Base-by-base conservation (phyloP, 2,888 invertebrate species). In the Eupsilia transversa region DNA sequence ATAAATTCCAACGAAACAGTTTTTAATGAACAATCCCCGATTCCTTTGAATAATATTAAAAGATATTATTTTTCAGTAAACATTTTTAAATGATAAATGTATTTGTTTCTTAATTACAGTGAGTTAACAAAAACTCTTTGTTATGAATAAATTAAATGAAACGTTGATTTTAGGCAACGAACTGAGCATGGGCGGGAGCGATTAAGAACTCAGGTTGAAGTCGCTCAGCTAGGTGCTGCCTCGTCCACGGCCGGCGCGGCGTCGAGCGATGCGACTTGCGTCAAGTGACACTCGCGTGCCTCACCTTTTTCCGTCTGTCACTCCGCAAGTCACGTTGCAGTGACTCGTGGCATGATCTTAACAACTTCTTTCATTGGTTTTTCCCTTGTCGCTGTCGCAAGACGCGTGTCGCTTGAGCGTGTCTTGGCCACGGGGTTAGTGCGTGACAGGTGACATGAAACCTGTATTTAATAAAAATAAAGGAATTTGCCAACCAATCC, bases 121-220 rank as follows among this genome's bases (percentile, higher is more conserved):
- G 52, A 52, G 33, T 54, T 60, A 43, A 20, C 46, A 20, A 63
- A 60, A 56, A 63, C 9, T 65, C 35, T 75, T 75, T 60, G 59
- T 43, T 72, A n/a, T 72, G 49, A 57, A 74, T 72, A 43, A 65
- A 43, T 72, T 72, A 72, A 12, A 64, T 14, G 0, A 41, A 38
- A 56, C 12, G 6, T 46, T 46, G 9, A 49, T 17, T 3, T 41
- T 3, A 64, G 63, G 41, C 27, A 6, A 41, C 10, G 43, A 23
- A 23, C 23, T 17, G 1, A 35, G 17, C 0, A 17, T 14, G 6
- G 27, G 30, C 23, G 41, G 4, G 5, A 38, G 60, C 3, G 35
- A n/a, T 38, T n/a, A 17, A n/a, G 17, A 17, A 35, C n/a, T 61
- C 10, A 35, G 35, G 6, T 20, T 4, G 20, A 20, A 46, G 20